Percentiles rank a stretch among this genome's conserved stretches.
phyloP scores from a whole-genome alignment of 2,888 invertebrate genomes.

The Cecidostiba fungosa region DNA sequence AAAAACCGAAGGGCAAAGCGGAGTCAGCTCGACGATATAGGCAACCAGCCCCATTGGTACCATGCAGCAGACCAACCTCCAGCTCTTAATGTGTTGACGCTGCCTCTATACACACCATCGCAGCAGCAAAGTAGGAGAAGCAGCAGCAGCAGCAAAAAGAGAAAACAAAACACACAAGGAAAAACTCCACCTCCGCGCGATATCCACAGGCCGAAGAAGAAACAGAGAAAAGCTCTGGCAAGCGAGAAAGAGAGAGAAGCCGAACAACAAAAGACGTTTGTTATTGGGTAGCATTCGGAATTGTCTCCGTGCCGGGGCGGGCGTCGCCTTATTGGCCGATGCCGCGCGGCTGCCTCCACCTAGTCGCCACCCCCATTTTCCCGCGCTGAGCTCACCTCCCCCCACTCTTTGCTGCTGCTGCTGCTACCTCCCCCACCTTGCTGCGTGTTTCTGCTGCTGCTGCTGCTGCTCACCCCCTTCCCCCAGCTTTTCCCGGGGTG shows the following conservation, averaged over 20 bases:
- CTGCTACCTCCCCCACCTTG: not conserved
- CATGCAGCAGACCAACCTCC: conserved; percentile 21
- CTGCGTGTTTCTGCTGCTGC: not conserved
- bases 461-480: not conserved
- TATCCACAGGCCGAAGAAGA: conserved; percentile 1
- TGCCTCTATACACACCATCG: conserved; percentile 29
- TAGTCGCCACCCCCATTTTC: conserved; percentile 68
- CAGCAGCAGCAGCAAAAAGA: not conserved
- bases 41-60: conserved; percentile 5
- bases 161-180: conserved; percentile 28
- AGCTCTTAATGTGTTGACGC: conserved; percentile 30
- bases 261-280: conserved; percentile 80
- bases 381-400: conserved; percentile 63
- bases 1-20: conserved; percentile 26
- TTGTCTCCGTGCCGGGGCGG: conserved; percentile 52
- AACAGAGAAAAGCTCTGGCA: not conserved
- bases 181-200: conserved; percentile 39
- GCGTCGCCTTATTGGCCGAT: conserved; percentile 62
- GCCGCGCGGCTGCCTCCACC: conserved; percentile 62
- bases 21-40: conserved; percentile 6
- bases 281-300: conserved; percentile 77
- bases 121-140: not conserved
- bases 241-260: conserved; percentile 65
- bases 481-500: conserved; percentile 31
- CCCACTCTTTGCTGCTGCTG: conserved; percentile 35